Evolutionary conservation across 1,140 invertebrate species (phyloP).

Genomic region (Solen grandis): DNA sequence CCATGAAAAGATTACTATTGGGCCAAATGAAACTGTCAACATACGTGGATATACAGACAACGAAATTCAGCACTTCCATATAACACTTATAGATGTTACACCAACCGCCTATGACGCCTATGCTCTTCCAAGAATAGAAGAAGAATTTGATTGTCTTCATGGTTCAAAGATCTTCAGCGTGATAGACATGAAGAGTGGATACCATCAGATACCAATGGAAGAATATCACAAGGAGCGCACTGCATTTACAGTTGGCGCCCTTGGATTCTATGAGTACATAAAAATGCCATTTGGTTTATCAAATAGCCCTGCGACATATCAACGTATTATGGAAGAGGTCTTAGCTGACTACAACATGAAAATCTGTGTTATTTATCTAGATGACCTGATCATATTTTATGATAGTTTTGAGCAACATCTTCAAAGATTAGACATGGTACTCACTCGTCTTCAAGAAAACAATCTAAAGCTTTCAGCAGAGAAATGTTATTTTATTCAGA

Average conservation of each 20-base stretch:
- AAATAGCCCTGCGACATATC: constrained; percentile 51
- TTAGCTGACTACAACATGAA: not conserved
- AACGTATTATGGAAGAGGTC: not conserved
- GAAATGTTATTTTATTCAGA: constrained; percentile 1
- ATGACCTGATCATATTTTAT: not conserved
- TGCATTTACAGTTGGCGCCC: not conserved
- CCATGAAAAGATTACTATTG: constrained; percentile 1
- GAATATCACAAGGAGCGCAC: not conserved
- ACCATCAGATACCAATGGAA: not conserved
- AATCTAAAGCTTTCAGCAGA: too few relatives aligned
- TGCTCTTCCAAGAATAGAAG: not conserved
- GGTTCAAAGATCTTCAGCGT: not conserved
- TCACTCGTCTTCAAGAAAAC: too few relatives aligned
- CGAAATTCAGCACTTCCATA: constrained; percentile 11
- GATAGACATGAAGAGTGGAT: not conserved
- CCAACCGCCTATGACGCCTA: not conserved
- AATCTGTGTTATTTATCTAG: not conserved
- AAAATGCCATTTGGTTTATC: constrained; percentile 37
- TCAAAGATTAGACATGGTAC: not conserved
- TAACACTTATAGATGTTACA: constrained; percentile 22
- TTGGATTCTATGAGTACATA: constrained; percentile 19
- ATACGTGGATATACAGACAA: constrained; percentile 33
- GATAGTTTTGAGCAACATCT: not conserved
- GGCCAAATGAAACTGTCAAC: constrained; percentile 8
- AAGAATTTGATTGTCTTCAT: not conserved